Base-by-base conservation (phyloP, 2,888 invertebrate genomes). In the Boloria selene region DNA sequence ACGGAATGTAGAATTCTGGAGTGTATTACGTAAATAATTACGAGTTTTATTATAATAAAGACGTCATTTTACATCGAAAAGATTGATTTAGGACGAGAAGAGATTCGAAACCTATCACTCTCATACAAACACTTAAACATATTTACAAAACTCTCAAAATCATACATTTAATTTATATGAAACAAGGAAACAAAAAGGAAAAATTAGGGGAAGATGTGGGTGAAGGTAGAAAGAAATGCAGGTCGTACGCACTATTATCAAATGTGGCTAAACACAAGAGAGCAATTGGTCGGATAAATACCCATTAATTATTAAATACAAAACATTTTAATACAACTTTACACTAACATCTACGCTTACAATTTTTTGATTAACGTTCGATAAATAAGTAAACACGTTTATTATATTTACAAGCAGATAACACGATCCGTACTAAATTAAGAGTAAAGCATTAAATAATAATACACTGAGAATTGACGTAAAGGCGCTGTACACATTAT, bases 401-500 rank as follows among this genome's bases (percentile, higher is more conserved):
- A 87, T 85, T 86, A 89, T 92, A 92, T 92, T 90, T 92, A 92
- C 92, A 92, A 90, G 91, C 92, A 86, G 81, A 88, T 88, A 90
- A 90, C 87, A 86, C 84, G 85, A 87, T 86, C 80, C 84, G 81
- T 86, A 87, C 89, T 88, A 87, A 84, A 81, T 77, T 78, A 87
- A 87, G 80, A 87, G 78, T 90, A 84, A 91, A 92, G 91, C 91
- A 84, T 89, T 91, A 90, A 91, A 91, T 90, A 86, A 90, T 90
- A 90, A 91, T 90, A 91, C 91, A 91, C 91, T 90, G 91, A 92
- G 91, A 92, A 90, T 90, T 90, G 90, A 90, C 90, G 88, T 88
- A 87, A 89, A 88, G 90, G 90, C 89, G 85, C 86, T 86, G 81
- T 86, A 81, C 86, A 90, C 82, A 86, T 79, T 77, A 87, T 84